Evolutionary conservation across 2,888 invertebrate species (phyloP), one percentile per base, ranked within the genome.

Genomic region (Eupithecia insigniata): DNA sequence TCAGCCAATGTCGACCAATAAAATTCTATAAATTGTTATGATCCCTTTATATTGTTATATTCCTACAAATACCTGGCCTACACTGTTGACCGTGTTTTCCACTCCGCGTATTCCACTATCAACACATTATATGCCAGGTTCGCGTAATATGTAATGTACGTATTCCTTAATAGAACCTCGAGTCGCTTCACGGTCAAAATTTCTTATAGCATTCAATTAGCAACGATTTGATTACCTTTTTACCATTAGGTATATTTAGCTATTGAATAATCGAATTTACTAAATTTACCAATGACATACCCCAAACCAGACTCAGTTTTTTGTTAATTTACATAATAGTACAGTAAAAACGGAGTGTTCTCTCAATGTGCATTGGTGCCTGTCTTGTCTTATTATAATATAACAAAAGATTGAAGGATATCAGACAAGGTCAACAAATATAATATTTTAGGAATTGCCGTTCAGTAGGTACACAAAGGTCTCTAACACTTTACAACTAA

Each of bases 1-100:
- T 58, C 28, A 58, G 26, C 26, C 55, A 55, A 30, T 60, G 60
- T 60, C n/a, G 60, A 60, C 30, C 60, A 30, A 60, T 60, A 30
- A 55, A 43, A n/a, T 43, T 18, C 43, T 43, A 18, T 18, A 43
- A 43, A 43, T 43, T 43, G 18, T n/a, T 18, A 43, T n/a, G 43
- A n/a, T 43, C 43, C 5, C 39, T 39, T 39, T 39, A 16, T 39
- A 39, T 39, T 39, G 10, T 39, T 39, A 16, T 39, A 43, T 18
- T 16, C 18, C 6, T 43, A 7, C 18, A 18, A 43, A 43, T 43
- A 43, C 18, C 43, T 43, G 18, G 18, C 18, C 5, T 43, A 43
- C 43, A 18, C 43, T 43, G 43, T 16, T 43, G 39, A 43, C 16
- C 10, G 10, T 18, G 18, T 7, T 18, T 6, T 39, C 39, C 4